Base-by-base conservation (phyloP, 1,140 invertebrate species). In the Trigoniulus corallinus region DNA sequence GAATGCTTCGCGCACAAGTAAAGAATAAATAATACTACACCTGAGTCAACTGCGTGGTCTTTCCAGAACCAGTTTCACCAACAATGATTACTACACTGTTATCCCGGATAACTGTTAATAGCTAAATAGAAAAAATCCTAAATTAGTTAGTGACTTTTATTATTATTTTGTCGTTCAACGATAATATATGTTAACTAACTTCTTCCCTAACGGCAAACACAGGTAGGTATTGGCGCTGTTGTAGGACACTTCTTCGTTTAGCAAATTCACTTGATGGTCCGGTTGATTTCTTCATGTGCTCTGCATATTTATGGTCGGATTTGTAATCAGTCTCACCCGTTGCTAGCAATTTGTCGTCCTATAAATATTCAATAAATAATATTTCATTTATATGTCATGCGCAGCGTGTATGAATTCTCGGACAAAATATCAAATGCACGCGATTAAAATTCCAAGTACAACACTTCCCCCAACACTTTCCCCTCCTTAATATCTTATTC, bases 11-110 rank as follows among this genome's bases (percentile, higher is more conserved):
- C n/a, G 29, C 29, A 34, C 15, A 7, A 34, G 29, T 7, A 34
- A 34, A 34, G 7, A 34, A 15, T 7, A 34, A 7, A 34, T 34
- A 34, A 7, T 34, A 15, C n/a, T 7, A 34, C 54, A 69, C 67
- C 64, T 98, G 95, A 0, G 94, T 97, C n/a, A 99, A 70, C 65
- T 98, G 95, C 0, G 93, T 98, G 0, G 95, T 99, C 70, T 99
- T 99, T 41, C 95, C 96, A 60, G 88, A 94, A 15, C 96, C 96
- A 21, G 96, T 99, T 71, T 99, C 96, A 58, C 95, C 91, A 0
- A 97, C 89, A 61, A 97, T 93, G 55, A 98, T 85, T 7, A 98
- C 83, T 2, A 98, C 83, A 55, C 74, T 91, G 66, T 97, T 97
- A 59, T 98, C 93, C 47, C 92, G 71, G 22, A 98, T 95, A 29